Conservation (phyloP, 2,113 vertebrate species). For the Mesoclemmys tuberculata region DNA sequence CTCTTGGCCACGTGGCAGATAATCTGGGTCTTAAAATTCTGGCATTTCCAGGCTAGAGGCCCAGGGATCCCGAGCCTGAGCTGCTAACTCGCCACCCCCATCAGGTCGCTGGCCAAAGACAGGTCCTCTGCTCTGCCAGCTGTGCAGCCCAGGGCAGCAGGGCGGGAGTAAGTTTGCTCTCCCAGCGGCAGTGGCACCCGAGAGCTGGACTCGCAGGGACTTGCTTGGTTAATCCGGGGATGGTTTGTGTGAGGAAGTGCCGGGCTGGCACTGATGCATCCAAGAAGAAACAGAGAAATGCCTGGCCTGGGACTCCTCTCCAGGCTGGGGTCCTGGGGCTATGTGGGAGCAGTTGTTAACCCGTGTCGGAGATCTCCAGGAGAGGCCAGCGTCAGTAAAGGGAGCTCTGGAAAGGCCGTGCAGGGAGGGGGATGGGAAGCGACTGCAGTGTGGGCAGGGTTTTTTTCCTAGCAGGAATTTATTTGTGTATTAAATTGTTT, state of each 20-base stretch:
- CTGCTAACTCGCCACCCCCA: background rate
- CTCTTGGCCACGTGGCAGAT: too few species aligned
- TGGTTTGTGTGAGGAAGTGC: background rate
- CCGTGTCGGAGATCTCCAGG: background rate
- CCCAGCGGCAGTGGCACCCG: too few species aligned
- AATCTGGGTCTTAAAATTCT: too few species aligned
- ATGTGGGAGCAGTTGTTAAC: background rate
- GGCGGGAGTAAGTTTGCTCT: too few species aligned
- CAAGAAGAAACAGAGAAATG: too few species aligned
- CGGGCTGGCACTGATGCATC: background rate
- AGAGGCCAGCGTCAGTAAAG: background rate
- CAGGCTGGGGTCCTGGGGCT: background rate
- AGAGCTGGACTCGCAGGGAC: too few species aligned
- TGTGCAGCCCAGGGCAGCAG: too few species aligned
- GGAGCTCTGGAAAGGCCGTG: background rate
- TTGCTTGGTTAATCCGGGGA: too few species aligned
- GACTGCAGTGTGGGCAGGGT: background rate
- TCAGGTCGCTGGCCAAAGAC: too few species aligned
- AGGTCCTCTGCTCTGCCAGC: too few species aligned
- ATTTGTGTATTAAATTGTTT: conserved; percentile 44
- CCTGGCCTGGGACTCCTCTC: background rate
- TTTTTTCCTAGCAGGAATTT: conserved; percentile 2
- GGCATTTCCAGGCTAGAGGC: too few species aligned
- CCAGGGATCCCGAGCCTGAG: too few species aligned
- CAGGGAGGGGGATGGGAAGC: background rate